Evolutionary conservation across 2,797 vertebrate species (phyloP), one percentile per base, ranked within the genome.

Genomic region (Pseudomugil tenellus): DNA sequence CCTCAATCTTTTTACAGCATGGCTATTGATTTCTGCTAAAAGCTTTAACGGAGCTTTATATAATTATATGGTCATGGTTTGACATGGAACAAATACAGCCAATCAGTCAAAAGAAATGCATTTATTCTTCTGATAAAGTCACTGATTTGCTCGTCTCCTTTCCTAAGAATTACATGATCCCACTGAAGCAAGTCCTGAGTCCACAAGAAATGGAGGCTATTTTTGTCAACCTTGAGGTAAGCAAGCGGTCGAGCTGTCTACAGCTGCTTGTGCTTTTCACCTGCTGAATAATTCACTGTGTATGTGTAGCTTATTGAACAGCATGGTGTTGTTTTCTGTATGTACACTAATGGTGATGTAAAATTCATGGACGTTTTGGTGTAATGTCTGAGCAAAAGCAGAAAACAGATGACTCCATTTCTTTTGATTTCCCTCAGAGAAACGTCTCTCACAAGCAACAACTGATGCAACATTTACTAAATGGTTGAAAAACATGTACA

Each of bases 151-250:
- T 19, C 53, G 4, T 23, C 65, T 13, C 1, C 66, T 74, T 61
- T 35, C 67, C 7, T 3, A 92, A 99, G 98, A 99, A 96, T 85
- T 98, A 99, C 51, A 96, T 99, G 97, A 94, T 93, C 58, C 97
- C 98, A 0, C 74, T 99, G 91, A 95, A 95, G 86, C 94, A 94
- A 80, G 94, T 98, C n/a, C 92, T 99, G 81, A 95, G 89, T 77
- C 92, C 94, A 0, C 94, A 95, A 0, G 98, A 99, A 67, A 96
- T 98, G 95, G 95, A 95, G 53, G 93, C 96, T 3, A 94, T 99
- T 88, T 99, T 99, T 84, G 96, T 98, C 88, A 99, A 99, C 83
- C 88, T 99, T 48, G 98, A 98, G 96, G 98, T 97, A 87, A 88
- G 92, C 72, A 31, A 10, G 8, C 16, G 25, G 8, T 2, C 64